Evolutionary conservation across 1,140 invertebrate genomes (phyloP), one percentile per base, ranked within the genome.

Genomic region (Medauroidea extradentata): DNA sequence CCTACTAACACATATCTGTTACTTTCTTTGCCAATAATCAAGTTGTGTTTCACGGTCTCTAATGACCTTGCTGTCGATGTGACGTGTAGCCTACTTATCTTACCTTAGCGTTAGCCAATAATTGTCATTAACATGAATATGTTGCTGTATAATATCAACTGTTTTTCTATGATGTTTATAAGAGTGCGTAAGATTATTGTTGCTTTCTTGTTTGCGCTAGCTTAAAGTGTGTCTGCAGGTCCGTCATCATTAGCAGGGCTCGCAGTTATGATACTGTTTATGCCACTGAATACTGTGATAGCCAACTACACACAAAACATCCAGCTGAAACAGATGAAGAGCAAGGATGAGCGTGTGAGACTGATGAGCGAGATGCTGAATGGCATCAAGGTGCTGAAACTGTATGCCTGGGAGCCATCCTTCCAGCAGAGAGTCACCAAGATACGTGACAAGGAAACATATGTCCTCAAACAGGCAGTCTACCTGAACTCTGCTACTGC

Each of bases 391-490:
- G 85, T 93, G 24, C 78, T 94, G 38, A 94, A 93, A 76, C 75
- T 94, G 59, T 94, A 94, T 67, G 92, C 91, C 0, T 95, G 92
- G 92, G 92, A 95, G 71, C 88, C 88, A 3, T 92, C 90, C 62
- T 95, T 94, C 71, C 87, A 92, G 73, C 81, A 88, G 44, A 89
- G 93, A 78, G 85, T 94, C 65, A 73, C 91, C 61, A 85, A 87
- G 69, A 93, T 94, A 59, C 80, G 92, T 68, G 81, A 84, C 55
- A 93, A 92, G 71, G 91, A 94, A 79, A 86, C 94, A 64, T 78
- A 88, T 65, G 89, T 93, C 8, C 77, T 95, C 25, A 91, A 88
- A 72, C 80, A 89, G 64, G 83, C 91, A 0, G 92, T 91, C 0
- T 94, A 94, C 76, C 76, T 94, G 14, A 94, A 94, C 79, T 90